Percentiles rank a stretch among this genome's conserved stretches.
phyloP scores from a whole-genome alignment of 2,888 invertebrate species.

The Platypus cylindrus region DNA sequence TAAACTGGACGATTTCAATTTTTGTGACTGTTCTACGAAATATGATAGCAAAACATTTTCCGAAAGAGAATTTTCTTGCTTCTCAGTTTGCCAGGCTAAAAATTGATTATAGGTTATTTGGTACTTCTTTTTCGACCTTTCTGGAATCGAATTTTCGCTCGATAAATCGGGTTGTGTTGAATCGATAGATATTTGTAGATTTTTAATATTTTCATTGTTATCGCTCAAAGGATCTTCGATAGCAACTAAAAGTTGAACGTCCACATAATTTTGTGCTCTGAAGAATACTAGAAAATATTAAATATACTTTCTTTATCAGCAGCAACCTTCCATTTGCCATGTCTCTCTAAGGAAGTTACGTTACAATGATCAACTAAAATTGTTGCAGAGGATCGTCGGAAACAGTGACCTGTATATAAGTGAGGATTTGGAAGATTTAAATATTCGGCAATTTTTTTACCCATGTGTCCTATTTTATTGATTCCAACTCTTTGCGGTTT shows the following conservation, averaged over 20 bases:
- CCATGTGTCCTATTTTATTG: constrained; percentile 14
- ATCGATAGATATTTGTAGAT: no score
- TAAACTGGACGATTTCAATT: constrained; percentile 1
- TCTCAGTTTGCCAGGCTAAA: constrained; percentile 15
- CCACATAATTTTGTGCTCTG: no score
- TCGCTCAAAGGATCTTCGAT: no score
- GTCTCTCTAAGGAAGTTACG: constrained; percentile 1
- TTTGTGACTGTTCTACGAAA: constrained; percentile 14
- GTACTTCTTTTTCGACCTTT: constrained; percentile 14
- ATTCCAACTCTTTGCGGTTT: constrained; percentile 11
- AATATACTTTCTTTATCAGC: no score
- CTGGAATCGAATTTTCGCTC: no score
- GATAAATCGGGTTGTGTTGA: no score
- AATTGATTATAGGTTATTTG: constrained; percentile 15
- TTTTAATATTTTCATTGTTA: no score
- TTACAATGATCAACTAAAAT: not conserved
- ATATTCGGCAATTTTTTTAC: constrained; percentile 13
- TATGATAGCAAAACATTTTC: constrained; percentile 18
- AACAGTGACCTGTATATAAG: constrained; percentile 12
- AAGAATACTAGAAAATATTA: no score
- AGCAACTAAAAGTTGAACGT: no score
- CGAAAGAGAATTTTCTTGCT: constrained; percentile 12
- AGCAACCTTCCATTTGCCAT: not conserved
- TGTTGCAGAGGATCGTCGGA: constrained; percentile 8
- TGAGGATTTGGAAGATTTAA: constrained; percentile 11